Conservation (phyloP, 2,113 vertebrate species). For the Chaetura pelagica region DNA sequence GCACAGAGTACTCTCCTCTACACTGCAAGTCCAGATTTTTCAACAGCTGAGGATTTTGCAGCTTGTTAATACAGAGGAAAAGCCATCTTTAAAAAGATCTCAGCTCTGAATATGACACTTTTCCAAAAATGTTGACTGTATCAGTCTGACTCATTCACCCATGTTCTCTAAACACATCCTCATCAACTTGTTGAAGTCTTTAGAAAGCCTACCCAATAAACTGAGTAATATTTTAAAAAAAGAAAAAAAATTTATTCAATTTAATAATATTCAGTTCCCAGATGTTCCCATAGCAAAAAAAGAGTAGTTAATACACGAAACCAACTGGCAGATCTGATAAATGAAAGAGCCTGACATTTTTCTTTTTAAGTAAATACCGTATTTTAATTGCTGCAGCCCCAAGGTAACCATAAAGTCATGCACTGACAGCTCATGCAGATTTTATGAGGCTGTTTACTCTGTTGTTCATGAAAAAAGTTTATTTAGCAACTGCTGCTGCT, state of each 20-base stretch:
- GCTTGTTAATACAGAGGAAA: background rate
- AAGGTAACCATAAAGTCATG: conserved; percentile 43
- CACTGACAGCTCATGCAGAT: conserved; percentile 29
- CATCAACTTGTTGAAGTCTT: background rate
- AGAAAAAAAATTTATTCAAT: background rate
- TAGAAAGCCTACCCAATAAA: background rate
- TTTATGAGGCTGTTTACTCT: conserved; percentile 65
- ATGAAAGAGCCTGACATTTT: conserved; percentile 43
- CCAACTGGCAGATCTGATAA: background rate
- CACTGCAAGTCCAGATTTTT: background rate
- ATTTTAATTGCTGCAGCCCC: conserved; percentile 61
- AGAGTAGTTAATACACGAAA: conserved; percentile 9
- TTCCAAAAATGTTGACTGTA: background rate
- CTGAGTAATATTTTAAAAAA: background rate
- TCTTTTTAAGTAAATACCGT: conserved; percentile 64
- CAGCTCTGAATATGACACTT: background rate
- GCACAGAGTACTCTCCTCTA: background rate
- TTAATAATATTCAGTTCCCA: background rate
- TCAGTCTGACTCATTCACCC: background rate
- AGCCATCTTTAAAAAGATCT: background rate
- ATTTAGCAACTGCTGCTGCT: conserved; percentile 24
- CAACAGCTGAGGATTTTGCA: background rate
- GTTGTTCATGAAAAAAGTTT: conserved; percentile 34
- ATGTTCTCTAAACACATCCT: background rate
- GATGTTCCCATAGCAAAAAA: background rate